Evolutionary conservation across 2,888 invertebrate species (phyloP).

Genomic region (Orchesella flavescens): DNA sequence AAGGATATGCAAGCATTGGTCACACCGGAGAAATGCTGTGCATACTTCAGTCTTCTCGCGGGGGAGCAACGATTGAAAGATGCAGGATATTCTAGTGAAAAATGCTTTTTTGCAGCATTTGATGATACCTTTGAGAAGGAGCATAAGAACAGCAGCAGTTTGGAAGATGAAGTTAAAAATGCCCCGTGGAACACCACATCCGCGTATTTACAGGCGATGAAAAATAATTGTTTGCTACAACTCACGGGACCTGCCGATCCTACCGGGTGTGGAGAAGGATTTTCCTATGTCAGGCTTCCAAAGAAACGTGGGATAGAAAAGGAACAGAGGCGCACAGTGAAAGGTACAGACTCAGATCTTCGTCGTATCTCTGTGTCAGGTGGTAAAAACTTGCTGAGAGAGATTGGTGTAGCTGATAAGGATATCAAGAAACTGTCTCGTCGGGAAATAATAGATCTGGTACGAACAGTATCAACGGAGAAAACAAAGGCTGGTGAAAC

Average conservation of each 20-base stretch:
- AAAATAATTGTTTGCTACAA: constrained; percentile 96
- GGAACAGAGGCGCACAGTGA: neutral
- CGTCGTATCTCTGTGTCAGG: constrained; percentile 94
- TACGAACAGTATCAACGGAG: constrained; percentile 96
- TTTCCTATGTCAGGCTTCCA: constrained; percentile 39
- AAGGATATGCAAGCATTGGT: constrained; percentile 99
- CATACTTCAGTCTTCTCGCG: constrained; percentile 97
- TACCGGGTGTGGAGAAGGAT: constrained; percentile 80
- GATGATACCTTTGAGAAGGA: too few relatives aligned
- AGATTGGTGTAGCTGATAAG: constrained; percentile 97
- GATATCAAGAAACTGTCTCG: constrained; percentile 92
- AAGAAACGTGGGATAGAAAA: constrained; percentile 6
- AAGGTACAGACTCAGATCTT: constrained; percentile 94
- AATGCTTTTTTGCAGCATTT: constrained; percentile 81
- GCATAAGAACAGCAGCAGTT: neutral
- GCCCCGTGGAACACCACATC: constrained; percentile 99
- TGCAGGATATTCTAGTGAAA: constrained; percentile 92
- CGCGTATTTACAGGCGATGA: constrained; percentile 98
- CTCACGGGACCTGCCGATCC: constrained; percentile 96
- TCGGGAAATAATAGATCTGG: constrained; percentile 99
- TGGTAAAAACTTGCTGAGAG: constrained; percentile 94
- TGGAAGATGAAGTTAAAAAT: constrained; percentile 96
- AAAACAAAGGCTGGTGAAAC: constrained; percentile 91
- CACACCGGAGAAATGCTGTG: constrained; percentile 98
- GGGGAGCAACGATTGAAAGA: constrained; percentile 95